A percentile compares a stretch with the other conserved stretches of the same genome.
Conservation (phyloP, 2,113 vertebrate species). For the Phylloscopus trochilus region DNA sequence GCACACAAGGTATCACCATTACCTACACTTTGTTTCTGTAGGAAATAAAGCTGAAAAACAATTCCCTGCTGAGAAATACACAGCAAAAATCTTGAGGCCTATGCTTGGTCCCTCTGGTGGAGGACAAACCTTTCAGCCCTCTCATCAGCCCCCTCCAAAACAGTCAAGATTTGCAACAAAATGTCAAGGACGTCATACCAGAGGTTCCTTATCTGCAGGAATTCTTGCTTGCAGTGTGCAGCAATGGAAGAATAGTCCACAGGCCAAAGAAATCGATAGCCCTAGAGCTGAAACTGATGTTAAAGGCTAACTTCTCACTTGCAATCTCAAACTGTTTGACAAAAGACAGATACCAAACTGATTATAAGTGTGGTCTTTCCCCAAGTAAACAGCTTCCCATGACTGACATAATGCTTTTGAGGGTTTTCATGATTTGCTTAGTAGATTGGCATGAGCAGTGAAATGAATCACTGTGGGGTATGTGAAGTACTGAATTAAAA, state of each 20-base stretch:
- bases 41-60: not conserved
- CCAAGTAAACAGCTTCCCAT: not conserved
- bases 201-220: not conserved
- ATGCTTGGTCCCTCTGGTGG: not conserved
- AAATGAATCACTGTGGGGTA: not conserved
- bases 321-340: not conserved
- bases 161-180: not conserved
- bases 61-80: fast-evolving
- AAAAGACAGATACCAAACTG: not conserved
- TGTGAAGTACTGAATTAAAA: not conserved
- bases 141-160: not conserved
- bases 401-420: not conserved
- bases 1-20: not conserved
- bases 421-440: not conserved
- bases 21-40: not conserved
- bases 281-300: not conserved
- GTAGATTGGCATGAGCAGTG: not conserved
- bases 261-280: not conserved
- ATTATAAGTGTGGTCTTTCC: not conserved
- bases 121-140: not conserved
- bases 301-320: not conserved
- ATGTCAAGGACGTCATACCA: not conserved
- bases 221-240: not conserved
- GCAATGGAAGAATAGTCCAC: not conserved
- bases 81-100: not conserved